Percentiles rank a stretch among this genome's conserved stretches.
These are phyloP conservation scores for Penaeus monodon DNA, from an alignment of 2,888 invertebrate species.

Conservation along the genomic window DNA sequence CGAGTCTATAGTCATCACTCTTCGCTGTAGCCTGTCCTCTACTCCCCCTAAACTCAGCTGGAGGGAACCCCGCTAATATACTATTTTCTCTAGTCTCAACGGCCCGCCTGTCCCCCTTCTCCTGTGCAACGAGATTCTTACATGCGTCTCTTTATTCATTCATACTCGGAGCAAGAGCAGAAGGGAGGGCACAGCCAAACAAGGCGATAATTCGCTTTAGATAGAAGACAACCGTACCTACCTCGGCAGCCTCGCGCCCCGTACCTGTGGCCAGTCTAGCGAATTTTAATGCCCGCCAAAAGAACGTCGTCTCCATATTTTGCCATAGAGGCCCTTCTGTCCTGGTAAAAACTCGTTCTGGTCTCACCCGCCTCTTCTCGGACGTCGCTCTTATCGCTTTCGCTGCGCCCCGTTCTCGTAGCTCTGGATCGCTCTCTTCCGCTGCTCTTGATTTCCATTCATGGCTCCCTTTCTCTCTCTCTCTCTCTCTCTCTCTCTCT, in stretches of 20 bases:
- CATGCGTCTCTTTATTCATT: too few species aligned
- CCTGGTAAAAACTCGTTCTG: background rate
- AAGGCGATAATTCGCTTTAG: too few species aligned
- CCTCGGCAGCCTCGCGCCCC: slow-evolving; percentile 2
- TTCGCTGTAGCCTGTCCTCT: slow-evolving; percentile 29
- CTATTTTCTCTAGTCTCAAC: background rate
- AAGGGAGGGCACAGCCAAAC: too few species aligned
- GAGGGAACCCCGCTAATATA: slow-evolving; percentile 20
- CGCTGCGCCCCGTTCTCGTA: too few species aligned
- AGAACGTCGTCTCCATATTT: slow-evolving; percentile 15
- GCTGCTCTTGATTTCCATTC: too few species aligned
- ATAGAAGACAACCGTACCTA: slow-evolving; percentile 5
- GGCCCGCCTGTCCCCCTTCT: slow-evolving; percentile 14
- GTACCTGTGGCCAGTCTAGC: slow-evolving; percentile 34
- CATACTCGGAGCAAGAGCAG: too few species aligned
- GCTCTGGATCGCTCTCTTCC: too few species aligned
- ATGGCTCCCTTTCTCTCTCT: too few species aligned
- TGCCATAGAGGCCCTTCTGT: slow-evolving; percentile 4
- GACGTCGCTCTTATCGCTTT: too few species aligned
- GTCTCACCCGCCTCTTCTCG: too few species aligned
- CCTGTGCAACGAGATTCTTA: too few species aligned
- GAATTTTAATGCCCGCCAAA: slow-evolving; percentile 46
- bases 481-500: too few species aligned
- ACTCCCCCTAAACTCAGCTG: background rate
- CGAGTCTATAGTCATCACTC: slow-evolving; percentile 39